Base-by-base conservation (phyloP, 2,888 invertebrate species). In the Torymus texanus region DNA sequence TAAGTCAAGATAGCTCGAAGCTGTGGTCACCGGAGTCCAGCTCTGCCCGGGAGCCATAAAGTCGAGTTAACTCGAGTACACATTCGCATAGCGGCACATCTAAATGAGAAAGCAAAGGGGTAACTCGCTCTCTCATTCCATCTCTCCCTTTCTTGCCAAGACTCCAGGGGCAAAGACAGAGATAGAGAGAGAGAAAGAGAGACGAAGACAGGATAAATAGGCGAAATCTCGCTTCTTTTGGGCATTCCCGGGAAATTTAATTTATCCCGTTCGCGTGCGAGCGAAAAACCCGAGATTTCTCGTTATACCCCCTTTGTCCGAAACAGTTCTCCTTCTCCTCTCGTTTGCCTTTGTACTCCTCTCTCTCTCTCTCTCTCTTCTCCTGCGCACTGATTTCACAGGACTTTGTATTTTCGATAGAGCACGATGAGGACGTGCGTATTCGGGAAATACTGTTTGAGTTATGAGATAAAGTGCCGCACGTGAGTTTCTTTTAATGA, bases 201-300 rank as follows among this genome's bases (percentile, higher is more conserved):
- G 16, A 16, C 1, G 12, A 16, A 62, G 53, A 53, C 12, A 51
- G 75, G 55, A 75, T 75, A 75, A 70, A 68, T 68, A 68, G 73
- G 50, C 62, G 61, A 78, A 74, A 78, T 78, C 68, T 73, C 67
- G 61, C 56, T 70, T 76, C 74, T 76, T 75, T 70, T 76, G 76
- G 70, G 63, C 76, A 75, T 75, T 75, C 55, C 24, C 63, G 13
- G 24, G 59, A 66, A 78, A 72, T 78, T 73, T 73, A 78, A 78
- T 78, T 73, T 73, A 78, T 78, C 78, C 62, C 62, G 21, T 41
- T 24, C 51, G 18, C 58, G 29, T 41, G 41, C 41, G 5, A 41
- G 41, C 8, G 41, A 41, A 41, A 41, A 41, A 4, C 41, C 41
- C 8, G 41, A 41, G 41, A 41, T 41, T 41, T 41, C 41, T 8